phyloP scores from a whole-genome alignment of 2,888 invertebrate species.

The Criorhina ranunculi region DNA sequence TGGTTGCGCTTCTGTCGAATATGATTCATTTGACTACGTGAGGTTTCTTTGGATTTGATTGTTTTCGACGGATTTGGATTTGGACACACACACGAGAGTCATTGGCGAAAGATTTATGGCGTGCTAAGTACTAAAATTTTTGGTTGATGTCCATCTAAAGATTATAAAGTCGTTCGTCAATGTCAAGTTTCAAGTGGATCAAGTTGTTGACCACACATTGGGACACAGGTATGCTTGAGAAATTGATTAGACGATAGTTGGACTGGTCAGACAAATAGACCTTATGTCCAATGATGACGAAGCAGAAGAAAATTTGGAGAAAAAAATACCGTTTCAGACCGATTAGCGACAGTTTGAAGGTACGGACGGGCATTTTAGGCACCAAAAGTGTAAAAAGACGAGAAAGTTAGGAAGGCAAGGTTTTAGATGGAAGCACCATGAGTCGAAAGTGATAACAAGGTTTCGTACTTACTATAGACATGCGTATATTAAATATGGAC shows the following conservation, averaged over 20 bases:
- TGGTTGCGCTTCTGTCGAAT: background rate
- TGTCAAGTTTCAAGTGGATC: conserved; percentile 44
- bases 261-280: background rate
- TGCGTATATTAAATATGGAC: background rate
- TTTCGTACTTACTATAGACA: background rate
- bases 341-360: too few species aligned
- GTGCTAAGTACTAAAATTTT: conserved; percentile 15
- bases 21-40: conserved; percentile 23
- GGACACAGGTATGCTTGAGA: background rate
- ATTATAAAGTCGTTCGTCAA: conserved; percentile 53
- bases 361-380: too few species aligned
- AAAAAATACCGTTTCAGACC: too few species aligned
- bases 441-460: too few species aligned
- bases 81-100: conserved; percentile 14
- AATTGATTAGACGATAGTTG: background rate
- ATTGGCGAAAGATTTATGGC: conserved; percentile 38
- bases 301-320: too few species aligned
- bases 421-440: too few species aligned
- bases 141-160: background rate
- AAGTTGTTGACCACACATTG: background rate
- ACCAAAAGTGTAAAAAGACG: too few species aligned
- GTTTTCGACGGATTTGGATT: conserved; percentile 39
- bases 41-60: conserved; percentile 30
- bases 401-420: too few species aligned
- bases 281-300: background rate